Conservation (phyloP, 2,888 invertebrate genomes). For the Catotricha subobsoleta region DNA sequence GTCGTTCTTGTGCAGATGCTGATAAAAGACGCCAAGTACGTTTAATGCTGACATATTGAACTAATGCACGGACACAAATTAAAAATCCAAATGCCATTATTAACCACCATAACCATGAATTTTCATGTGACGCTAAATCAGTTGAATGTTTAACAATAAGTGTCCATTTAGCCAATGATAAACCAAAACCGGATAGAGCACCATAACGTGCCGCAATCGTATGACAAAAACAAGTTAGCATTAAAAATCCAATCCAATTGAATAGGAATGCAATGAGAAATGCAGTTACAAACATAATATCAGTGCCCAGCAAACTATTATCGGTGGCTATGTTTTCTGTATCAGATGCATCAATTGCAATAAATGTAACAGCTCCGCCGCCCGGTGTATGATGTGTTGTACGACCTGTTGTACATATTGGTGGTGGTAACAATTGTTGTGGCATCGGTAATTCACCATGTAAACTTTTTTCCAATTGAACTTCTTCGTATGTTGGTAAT, state of each 20-base stretch:
- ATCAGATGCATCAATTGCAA: slow-evolving; percentile 55
- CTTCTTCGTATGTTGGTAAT: slow-evolving; percentile 81
- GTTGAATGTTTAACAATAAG: slow-evolving; percentile 84
- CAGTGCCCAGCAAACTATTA: slow-evolving; percentile 61
- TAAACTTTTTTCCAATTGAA: slow-evolving; percentile 68
- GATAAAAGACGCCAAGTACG: slow-evolving; percentile 74
- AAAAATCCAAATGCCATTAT: slow-evolving; percentile 79
- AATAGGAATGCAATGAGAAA: slow-evolving; percentile 91
- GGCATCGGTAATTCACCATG: slow-evolving; percentile 45
- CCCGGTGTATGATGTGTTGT: slow-evolving; percentile 11
- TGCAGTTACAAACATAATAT: slow-evolving; percentile 82
- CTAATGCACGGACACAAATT: slow-evolving; percentile 70
- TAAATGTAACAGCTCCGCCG: slow-evolving; percentile 41
- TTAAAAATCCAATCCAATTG: slow-evolving; percentile 80
- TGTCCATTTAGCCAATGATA: slow-evolving; percentile 89
- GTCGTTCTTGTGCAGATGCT: slow-evolving; percentile 69
- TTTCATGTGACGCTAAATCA: slow-evolving; percentile 69
- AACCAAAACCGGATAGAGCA: slow-evolving; percentile 78
- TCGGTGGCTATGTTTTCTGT: slow-evolving; percentile 44
- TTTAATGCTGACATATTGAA: slow-evolving; percentile 78
- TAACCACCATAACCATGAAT: slow-evolving; percentile 84
- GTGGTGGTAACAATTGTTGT: slow-evolving; percentile 17
- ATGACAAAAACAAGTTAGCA: slow-evolving; percentile 85
- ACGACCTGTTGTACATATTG: slow-evolving; percentile 18
- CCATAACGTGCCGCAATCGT: slow-evolving; percentile 87